phyloP scores from a whole-genome alignment of 2,113 vertebrate genomes.

The Boulengeromyrus knoepffleri region DNA sequence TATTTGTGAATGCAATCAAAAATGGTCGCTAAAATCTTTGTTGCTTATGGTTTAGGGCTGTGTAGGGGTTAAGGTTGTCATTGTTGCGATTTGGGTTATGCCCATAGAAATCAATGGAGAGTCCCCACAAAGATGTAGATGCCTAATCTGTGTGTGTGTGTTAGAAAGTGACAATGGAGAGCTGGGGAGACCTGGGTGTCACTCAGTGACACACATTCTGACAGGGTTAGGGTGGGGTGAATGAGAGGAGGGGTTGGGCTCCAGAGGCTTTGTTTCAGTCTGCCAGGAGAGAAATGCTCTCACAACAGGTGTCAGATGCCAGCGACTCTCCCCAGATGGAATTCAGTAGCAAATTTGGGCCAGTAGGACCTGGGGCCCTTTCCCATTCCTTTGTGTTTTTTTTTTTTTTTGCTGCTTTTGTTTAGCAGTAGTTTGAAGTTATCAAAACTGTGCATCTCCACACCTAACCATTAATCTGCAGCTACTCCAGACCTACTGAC shows the following conservation, averaged over 20 bases:
- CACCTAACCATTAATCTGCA: not conserved
- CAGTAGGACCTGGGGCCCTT: not conserved
- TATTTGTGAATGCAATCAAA: not conserved
- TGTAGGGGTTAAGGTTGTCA: not conserved
- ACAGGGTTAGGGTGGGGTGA: not conserved
- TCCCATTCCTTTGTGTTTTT: not conserved
- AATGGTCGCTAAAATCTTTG: not conserved
- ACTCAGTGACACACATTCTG: not conserved
- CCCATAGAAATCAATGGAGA: not conserved
- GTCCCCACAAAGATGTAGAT: not conserved
- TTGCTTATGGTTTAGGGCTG: not conserved
- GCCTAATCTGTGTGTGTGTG: not conserved
- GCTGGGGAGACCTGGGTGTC: not conserved
- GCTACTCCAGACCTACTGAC: not conserved
- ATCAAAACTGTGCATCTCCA: not conserved
- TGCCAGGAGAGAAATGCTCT: not conserved
- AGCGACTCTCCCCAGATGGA: not conserved
- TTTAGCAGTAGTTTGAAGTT: not conserved
- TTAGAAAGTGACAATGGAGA: not conserved
- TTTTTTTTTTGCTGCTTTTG: not conserved
- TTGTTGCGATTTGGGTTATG: not conserved
- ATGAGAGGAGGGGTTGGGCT: not conserved
- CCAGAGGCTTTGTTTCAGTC: not conserved
- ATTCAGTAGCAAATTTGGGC: not conserved
- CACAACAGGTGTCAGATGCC: constrained; percentile 5